Base-by-base conservation (phyloP, 2,888 invertebrate species). In the Pristionchus maxplancki region DNA sequence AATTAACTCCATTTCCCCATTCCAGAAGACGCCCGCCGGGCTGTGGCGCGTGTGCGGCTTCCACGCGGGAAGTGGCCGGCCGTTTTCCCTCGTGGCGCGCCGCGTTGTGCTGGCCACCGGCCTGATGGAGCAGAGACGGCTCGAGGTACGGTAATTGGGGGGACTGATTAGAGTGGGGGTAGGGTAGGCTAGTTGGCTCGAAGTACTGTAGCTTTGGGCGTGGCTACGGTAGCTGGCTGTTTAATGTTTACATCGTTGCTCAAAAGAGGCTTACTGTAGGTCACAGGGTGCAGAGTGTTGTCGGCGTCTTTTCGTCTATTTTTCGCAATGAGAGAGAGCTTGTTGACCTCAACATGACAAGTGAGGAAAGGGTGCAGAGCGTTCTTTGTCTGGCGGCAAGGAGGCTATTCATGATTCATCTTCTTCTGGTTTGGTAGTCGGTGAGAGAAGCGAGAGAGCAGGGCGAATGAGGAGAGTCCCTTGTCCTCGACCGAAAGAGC, bases 31-130 rank as follows among this genome's bases (percentile, higher is more conserved):
- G n/a, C 44, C 62, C 5, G 28, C 50, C 24, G 88, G 81, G n/a
- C 28, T 78, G 24, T 88, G 88, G 88, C 62, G 64, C 24, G 88
- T 88, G 4, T 37, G 17, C n/a, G 88, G 88, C 6, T 40, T 58
- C 0, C 78, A 78, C 0, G 34, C 34, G 17, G 31, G 13, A 5
- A 37, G 31, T n/a, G 88, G 88, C 0, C 58, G 62, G 0, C 50
- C 53, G 17, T 88, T 88, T 44, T 28, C 53, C 0, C 37, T 88
- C 28, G 17, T 48, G n/a, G 31, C 58, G 34, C 34, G 88, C 9
- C 34, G 48, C 11, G 81, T 88, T 37, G 88, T 88, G 6, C 53
- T 88, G 17, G 88, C 88, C 0, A 88, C 88, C 31, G 88, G 88
- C 40, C n/a, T 58, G 40, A 88, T 88, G 88, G 37, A 88, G 31